A percentile compares a stretch with the other conserved stretches of the same genome.
Evolutionary conservation across 2,797 vertebrate genomes (phyloP).

Genomic region (Gadopsis marmoratus): DNA sequence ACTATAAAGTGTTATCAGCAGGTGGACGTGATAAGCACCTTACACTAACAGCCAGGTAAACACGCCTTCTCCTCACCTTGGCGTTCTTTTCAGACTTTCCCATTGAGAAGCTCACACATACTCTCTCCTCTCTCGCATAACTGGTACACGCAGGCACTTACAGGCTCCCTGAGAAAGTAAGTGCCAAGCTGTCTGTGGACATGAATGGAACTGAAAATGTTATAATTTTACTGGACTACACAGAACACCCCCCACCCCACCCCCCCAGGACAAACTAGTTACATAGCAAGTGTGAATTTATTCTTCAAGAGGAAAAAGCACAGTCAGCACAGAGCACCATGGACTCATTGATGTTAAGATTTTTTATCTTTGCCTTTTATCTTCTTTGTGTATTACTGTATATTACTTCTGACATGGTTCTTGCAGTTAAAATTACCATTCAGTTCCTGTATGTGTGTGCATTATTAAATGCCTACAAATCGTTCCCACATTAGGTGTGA

Average conservation of each 20-base stretch:
- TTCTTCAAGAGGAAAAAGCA: neutral
- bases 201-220: constrained; percentile 13
- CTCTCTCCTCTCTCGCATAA: neutral
- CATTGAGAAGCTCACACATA: constrained; percentile 5
- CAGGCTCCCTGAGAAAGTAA: constrained; percentile 1
- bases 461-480: constrained; percentile 1
- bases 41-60: constrained; percentile 15
- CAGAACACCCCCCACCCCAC: neutral
- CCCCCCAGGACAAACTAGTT: neutral
- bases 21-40: constrained; percentile 26
- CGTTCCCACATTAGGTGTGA: constrained; percentile 13
- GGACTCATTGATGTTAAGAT: neutral
- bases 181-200: constrained; percentile 10
- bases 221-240: neutral
- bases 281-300: neutral
- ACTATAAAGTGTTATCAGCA: constrained; percentile 19
- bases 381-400: neutral
- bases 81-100: constrained; percentile 6
- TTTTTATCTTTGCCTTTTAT: neutral
- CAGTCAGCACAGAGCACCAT: neutral
- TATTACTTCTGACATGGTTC: neutral
- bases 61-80: neutral
- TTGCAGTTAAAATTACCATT: neutral
- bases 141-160: constrained; percentile 1
- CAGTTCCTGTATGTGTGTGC: constrained; percentile 6